Evolutionary conservation across 1,140 invertebrate genomes (phyloP).

Genomic region (Phenacoccus solenopsis): DNA sequence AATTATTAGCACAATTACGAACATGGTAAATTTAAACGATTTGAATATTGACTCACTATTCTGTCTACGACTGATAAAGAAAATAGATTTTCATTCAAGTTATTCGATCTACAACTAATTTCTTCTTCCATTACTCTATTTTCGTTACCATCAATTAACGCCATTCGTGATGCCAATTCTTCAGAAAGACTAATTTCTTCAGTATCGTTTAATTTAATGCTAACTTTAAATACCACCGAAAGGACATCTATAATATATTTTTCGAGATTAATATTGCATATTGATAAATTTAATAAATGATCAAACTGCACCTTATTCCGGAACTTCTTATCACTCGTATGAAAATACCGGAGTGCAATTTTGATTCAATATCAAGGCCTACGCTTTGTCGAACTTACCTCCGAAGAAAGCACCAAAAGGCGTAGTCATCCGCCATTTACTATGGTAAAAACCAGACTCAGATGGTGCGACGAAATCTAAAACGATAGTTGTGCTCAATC

Average conservation of each 20-base stretch:
- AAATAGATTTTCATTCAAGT: not conserved
- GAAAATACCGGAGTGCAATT: too few relatives aligned
- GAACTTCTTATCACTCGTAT: too few relatives aligned
- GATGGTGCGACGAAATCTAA: slow-evolving; percentile 56
- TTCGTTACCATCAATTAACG: not conserved
- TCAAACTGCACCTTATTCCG: not conserved
- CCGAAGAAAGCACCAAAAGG: slow-evolving; percentile 69
- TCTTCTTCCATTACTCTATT: not conserved
- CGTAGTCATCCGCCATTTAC: slow-evolving; percentile 72
- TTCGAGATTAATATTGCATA: too few relatives aligned
- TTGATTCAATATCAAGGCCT: too few relatives aligned
- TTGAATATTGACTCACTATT: not conserved
- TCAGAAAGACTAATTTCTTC: not conserved
- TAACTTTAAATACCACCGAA: not conserved
- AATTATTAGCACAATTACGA: too few relatives aligned
- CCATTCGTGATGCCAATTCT: not conserved
- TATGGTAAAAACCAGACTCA: slow-evolving; percentile 55
- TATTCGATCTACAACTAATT: not conserved
- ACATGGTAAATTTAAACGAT: not conserved
- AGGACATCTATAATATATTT: not conserved
- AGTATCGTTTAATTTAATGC: not conserved
- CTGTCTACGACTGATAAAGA: not conserved
- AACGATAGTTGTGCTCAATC: slow-evolving; percentile 48
- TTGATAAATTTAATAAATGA: not conserved
- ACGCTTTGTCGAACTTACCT: slow-evolving; percentile 37